Percentiles rank a stretch among this genome's conserved stretches.
Conservation (phyloP, 2,113 vertebrate genomes). For the Camelus dromedarius region DNA sequence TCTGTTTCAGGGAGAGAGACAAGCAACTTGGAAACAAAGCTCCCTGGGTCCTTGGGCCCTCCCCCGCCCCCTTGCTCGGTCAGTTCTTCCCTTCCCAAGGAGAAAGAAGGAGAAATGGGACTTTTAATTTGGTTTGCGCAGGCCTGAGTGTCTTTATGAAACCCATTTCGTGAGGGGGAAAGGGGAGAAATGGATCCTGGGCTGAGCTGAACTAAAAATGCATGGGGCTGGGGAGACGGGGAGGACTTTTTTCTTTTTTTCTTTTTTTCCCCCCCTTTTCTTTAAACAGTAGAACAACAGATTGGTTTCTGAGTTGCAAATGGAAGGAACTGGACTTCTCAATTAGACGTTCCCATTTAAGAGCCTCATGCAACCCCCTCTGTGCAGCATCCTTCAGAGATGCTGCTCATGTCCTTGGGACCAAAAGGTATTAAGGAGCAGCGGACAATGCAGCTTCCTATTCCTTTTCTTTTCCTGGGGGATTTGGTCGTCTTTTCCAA, state of each 20-base stretch:
- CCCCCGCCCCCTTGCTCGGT: slow-evolving; percentile 23
- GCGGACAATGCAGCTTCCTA: slow-evolving; percentile 37
- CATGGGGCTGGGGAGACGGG: not conserved
- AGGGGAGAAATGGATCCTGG: slow-evolving; percentile 9
- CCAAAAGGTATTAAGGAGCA: slow-evolving; percentile 67
- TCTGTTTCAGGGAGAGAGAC: slow-evolving; percentile 57
- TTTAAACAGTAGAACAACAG: slow-evolving; percentile 25
- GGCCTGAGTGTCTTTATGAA: slow-evolving; percentile 45
- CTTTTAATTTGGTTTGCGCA: slow-evolving; percentile 31
- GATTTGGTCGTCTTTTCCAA: slow-evolving; percentile 63
- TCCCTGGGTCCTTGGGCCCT: slow-evolving; percentile 26
- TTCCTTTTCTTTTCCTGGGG: slow-evolving; percentile 60
- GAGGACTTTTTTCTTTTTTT: not conserved
- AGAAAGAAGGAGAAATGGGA: slow-evolving; percentile 39
- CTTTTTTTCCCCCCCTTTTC: not conserved
- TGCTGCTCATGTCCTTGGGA: slow-evolving; percentile 38
- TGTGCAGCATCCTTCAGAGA: slow-evolving; percentile 43
- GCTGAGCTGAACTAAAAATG: slow-evolving; percentile 36
- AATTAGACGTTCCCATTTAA: slow-evolving; percentile 57
- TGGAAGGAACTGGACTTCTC: slow-evolving; percentile 58
- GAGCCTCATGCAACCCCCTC: not conserved
- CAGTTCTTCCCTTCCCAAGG: slow-evolving; percentile 18
- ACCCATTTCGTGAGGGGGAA: slow-evolving; percentile 15
- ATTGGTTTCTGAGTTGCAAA: slow-evolving; percentile 55
- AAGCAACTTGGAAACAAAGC: slow-evolving; percentile 72